Percentiles rank a stretch among this genome's conserved stretches.
Evolutionary conservation across 2,888 invertebrate genomes (phyloP).

Genomic region (Poecilus cupreus): DNA sequence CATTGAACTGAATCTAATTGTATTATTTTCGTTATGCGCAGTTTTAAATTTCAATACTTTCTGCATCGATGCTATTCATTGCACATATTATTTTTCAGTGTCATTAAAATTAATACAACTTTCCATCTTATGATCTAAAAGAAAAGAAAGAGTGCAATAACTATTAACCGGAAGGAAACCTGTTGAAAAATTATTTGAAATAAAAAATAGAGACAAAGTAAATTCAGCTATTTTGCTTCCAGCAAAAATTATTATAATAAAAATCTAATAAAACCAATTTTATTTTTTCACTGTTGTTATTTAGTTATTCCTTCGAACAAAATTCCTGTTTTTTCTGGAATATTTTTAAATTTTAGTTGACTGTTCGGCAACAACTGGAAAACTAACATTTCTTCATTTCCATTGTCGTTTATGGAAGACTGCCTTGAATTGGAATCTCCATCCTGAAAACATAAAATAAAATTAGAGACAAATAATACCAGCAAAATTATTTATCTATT

Average conservation of each 20-base stretch:
- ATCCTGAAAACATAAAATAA: slow-evolving; percentile 32
- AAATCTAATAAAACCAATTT: background rate
- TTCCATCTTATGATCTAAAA: background rate
- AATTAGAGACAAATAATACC: no score
- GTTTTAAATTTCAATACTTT: no score
- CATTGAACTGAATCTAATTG: background rate
- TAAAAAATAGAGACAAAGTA: background rate
- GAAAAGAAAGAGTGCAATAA: no score
- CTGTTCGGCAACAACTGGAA: slow-evolving; percentile 25
- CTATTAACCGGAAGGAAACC: no score
- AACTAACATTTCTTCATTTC: background rate
- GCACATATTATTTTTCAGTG: no score
- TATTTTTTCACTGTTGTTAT: background rate
- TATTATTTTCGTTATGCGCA: background rate
- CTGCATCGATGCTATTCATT: no score
- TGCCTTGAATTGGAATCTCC: slow-evolving; percentile 34
- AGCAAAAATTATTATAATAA: background rate
- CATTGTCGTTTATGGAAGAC: slow-evolving; percentile 46
- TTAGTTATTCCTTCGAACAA: background rate
- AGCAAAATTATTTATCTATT: no score
- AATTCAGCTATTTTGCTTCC: background rate
- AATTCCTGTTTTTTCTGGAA: background rate
- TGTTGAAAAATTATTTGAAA: no score
- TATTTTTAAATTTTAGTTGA: background rate
- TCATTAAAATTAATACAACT: background rate